These are phyloP conservation scores for Promerops cafer DNA, from an alignment of 2,113 vertebrate genomes.

Conservation along the genomic window DNA sequence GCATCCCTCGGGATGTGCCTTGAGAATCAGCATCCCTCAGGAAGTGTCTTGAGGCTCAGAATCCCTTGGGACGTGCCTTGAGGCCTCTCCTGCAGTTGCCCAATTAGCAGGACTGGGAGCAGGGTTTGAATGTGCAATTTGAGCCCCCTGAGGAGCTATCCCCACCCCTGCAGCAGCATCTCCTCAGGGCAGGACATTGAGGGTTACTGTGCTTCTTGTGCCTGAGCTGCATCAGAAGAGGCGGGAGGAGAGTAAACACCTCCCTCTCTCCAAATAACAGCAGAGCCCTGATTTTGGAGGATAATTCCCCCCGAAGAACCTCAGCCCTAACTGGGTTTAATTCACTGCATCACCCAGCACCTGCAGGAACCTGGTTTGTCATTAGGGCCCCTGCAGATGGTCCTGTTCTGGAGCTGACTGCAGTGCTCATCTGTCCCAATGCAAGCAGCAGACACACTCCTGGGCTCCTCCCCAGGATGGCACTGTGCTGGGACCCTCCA, in stretches of 20 bases:
- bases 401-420: background rate
- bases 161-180: background rate
- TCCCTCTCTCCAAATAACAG: background rate
- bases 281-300: background rate
- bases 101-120: background rate
- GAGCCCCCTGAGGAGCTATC: background rate
- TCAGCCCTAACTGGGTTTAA: background rate
- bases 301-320: background rate
- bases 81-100: background rate
- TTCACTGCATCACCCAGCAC: background rate
- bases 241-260: background rate
- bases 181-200: background rate
- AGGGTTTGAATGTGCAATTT: background rate
- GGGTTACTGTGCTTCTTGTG: background rate
- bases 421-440: background rate
- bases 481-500: background rate
- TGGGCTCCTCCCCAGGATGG: background rate
- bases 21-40: background rate
- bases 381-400: background rate
- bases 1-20: background rate
- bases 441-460: background rate
- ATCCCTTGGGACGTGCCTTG: rapidly evolving
- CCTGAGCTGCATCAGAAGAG: background rate
- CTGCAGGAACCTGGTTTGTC: background rate
- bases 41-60: background rate